phyloP scores from a whole-genome alignment of 2,888 invertebrate species.

The Hesperia comma region DNA sequence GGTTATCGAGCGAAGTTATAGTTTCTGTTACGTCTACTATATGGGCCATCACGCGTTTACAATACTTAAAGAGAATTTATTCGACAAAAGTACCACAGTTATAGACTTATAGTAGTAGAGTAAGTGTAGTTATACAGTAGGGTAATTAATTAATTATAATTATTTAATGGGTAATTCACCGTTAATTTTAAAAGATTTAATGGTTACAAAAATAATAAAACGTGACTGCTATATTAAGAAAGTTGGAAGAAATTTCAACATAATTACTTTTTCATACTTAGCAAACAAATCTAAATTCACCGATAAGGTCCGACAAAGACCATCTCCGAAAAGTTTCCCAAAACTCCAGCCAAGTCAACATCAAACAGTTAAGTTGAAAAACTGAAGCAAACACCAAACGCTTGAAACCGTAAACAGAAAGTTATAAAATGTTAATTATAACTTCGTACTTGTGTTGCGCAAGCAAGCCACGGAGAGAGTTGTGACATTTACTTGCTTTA shows the following conservation, averaged over 20 bases:
- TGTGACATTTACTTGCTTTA: slow-evolving; percentile 41
- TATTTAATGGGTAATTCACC: too few species aligned
- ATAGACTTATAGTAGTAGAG: too few species aligned
- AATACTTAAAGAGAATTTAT: background rate
- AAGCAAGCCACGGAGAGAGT: slow-evolving; percentile 53
- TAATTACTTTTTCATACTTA: too few species aligned
- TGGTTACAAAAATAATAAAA: too few species aligned
- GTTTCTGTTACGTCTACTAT: slow-evolving; percentile 6
- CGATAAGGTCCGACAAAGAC: background rate
- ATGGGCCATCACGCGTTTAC: background rate
- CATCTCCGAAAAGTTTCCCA: slow-evolving; percentile 6
- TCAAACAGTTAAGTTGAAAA: slow-evolving; percentile 43
- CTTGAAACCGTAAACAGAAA: slow-evolving; percentile 64
- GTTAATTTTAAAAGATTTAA: too few species aligned
- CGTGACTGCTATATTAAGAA: too few species aligned
- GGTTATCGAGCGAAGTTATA: slow-evolving; percentile 10
- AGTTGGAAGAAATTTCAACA: too few species aligned
- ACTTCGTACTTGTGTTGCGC: slow-evolving; percentile 62
- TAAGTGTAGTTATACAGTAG: too few species aligned
- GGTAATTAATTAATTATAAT: too few species aligned
- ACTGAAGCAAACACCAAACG: slow-evolving; percentile 55
- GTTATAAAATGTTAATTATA: slow-evolving; percentile 72
- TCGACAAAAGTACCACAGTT: background rate
- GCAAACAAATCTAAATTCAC: too few species aligned
- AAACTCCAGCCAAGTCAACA: slow-evolving; percentile 18